These are phyloP conservation scores for Lamellibrachia satsuma DNA, from an alignment of 2,888 invertebrate species.

Conservation along the genomic window DNA sequence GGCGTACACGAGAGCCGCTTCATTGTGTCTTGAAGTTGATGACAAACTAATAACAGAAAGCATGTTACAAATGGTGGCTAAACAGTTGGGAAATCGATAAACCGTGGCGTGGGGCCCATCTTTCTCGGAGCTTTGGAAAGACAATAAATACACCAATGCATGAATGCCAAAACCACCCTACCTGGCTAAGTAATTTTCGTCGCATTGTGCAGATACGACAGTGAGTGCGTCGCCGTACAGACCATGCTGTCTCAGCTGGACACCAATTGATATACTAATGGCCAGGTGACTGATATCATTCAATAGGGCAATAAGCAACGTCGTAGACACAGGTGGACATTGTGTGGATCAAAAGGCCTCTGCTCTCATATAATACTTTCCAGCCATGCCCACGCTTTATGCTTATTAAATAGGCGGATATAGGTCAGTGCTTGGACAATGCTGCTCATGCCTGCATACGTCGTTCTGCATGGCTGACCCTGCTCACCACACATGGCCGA, in stretches of 20 bases:
- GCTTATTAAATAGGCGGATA: background rate
- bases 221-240: background rate
- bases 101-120: background rate
- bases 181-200: background rate
- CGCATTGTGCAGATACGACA: background rate
- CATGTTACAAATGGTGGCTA: background rate
- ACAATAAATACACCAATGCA: background rate
- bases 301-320: background rate
- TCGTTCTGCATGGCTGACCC: background rate
- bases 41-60: background rate
- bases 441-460: background rate
- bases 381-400: background rate
- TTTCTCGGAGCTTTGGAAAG: background rate
- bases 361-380: background rate
- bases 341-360: background rate
- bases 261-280: background rate
- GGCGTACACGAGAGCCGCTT: background rate
- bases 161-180: background rate
- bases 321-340: background rate
- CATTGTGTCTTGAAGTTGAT: background rate
- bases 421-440: constrained; percentile 17
- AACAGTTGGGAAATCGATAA: background rate
- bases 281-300: background rate
- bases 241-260: background rate
- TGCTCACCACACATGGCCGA: constrained; percentile 3